Percentiles rank a stretch among this genome's conserved stretches.
Conservation (phyloP, 2,113 vertebrate genomes). For the Entosphenus tridentatus region DNA sequence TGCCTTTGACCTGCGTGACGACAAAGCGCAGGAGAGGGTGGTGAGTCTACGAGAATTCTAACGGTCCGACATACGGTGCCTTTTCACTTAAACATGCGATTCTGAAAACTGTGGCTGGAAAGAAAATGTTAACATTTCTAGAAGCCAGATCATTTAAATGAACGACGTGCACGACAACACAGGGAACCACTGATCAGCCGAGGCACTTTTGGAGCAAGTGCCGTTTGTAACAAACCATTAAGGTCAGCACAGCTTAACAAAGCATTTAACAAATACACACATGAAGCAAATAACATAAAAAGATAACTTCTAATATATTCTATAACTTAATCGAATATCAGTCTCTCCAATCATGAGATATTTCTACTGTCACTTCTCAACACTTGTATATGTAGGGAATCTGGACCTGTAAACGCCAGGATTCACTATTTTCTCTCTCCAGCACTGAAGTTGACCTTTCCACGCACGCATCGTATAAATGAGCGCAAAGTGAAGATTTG, state of each 20-base stretch:
- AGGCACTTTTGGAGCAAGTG: background rate
- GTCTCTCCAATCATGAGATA: background rate
- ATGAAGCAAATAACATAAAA: background rate
- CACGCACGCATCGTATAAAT: background rate
- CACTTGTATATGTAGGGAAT: background rate
- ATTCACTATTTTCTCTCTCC: too few species aligned
- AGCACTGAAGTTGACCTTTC: background rate
- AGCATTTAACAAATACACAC: background rate
- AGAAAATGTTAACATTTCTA: background rate
- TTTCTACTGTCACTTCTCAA: background rate
- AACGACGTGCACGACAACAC: background rate
- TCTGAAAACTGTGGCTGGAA: too few species aligned
- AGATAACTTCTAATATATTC: background rate
- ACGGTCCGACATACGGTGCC: background rate
- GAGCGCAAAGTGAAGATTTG: background rate
- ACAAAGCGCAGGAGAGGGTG: background rate
- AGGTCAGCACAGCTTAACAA: background rate
- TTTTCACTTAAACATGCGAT: too few species aligned
- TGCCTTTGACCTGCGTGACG: conserved; percentile 62
- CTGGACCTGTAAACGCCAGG: background rate
- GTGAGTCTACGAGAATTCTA: background rate
- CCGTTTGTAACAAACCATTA: background rate
- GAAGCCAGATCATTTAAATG: background rate
- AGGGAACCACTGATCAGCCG: background rate
- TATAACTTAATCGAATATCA: background rate